A percentile compares a stretch with the other conserved stretches of the same genome.
These are phyloP conservation scores for Excalfactoria chinensis DNA, from an alignment of 2,113 vertebrate species.

Conservation along the genomic window DNA sequence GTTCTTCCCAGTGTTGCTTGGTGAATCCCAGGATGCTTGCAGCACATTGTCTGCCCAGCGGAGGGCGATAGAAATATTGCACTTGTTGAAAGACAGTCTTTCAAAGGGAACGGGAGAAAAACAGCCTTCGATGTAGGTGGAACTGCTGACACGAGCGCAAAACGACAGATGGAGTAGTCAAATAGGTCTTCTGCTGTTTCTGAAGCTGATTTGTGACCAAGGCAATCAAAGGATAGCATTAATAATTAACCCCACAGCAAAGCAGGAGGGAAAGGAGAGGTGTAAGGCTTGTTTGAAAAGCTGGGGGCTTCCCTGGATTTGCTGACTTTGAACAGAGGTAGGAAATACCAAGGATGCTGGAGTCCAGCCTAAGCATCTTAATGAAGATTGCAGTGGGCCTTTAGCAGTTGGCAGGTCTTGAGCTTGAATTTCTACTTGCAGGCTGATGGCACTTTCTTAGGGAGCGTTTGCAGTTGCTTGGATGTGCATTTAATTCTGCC, in stretches of 20 bases:
- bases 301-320: not conserved
- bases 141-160: not conserved
- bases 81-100: not conserved
- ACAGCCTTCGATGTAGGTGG: no score
- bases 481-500: rapidly evolving
- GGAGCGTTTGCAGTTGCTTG: rapidly evolving
- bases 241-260: not conserved
- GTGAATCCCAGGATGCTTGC: not conserved
- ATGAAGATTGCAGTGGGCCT: rapidly evolving
- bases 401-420: not conserved
- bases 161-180: not conserved
- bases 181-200: not conserved
- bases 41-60: not conserved
- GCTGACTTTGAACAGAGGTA: not conserved
- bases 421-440: not conserved
- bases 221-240: not conserved
- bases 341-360: not conserved
- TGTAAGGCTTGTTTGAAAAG: not conserved
- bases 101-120: not conserved
- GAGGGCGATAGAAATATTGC: rapidly evolving
- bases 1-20: rapidly evolving
- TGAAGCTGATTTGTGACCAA: not conserved
- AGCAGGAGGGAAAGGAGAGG: not conserved
- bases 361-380: not conserved
- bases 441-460: not conserved